Conservation (phyloP, 2,888 invertebrate species). For the Serrognathus titanus region DNA sequence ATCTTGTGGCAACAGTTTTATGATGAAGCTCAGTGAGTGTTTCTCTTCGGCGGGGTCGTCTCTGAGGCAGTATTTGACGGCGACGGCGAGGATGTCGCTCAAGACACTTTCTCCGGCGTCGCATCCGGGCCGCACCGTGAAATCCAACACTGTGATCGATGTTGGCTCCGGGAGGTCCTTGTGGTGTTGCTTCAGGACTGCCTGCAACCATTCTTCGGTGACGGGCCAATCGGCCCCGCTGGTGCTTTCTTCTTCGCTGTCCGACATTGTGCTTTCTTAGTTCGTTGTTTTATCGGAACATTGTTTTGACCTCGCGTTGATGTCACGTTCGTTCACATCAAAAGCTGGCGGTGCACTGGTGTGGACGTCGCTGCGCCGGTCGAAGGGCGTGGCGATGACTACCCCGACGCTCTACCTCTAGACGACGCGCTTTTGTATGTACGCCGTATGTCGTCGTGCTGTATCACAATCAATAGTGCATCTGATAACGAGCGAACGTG, state of each 20-base stretch:
- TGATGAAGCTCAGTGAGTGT: slow-evolving; percentile 56
- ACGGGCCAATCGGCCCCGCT: slow-evolving; percentile 52
- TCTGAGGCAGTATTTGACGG: slow-evolving; percentile 59
- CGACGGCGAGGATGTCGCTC: slow-evolving; percentile 76
- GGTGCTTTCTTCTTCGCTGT: slow-evolving; percentile 53
- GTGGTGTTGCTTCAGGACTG: slow-evolving; percentile 53
- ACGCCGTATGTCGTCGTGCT: slow-evolving; percentile 46
- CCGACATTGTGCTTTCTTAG: slow-evolving; percentile 52
- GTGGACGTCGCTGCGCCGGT: slow-evolving; percentile 18
- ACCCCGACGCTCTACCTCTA: slow-evolving; percentile 50
- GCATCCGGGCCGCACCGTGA: slow-evolving; percentile 57
- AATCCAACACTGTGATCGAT: slow-evolving; percentile 50
- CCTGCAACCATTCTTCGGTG: slow-evolving; percentile 57
- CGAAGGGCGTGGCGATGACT: slow-evolving; percentile 35
- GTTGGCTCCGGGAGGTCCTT: slow-evolving; percentile 36
- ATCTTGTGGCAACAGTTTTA: slow-evolving; percentile 74
- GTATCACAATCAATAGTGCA: slow-evolving; percentile 45
- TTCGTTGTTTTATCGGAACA: slow-evolving; percentile 7
- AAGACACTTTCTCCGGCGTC: slow-evolving; percentile 69
- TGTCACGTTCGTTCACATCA: too few relatives aligned
- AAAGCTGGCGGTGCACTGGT: too few relatives aligned
- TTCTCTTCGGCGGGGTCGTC: slow-evolving; percentile 32
- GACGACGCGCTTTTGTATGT: slow-evolving; percentile 43
- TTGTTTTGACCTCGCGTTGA: not conserved
- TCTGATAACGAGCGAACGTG: slow-evolving; percentile 28